phyloP scores from a whole-genome alignment of 2,797 vertebrate species.

The Aphelocoma californica region DNA sequence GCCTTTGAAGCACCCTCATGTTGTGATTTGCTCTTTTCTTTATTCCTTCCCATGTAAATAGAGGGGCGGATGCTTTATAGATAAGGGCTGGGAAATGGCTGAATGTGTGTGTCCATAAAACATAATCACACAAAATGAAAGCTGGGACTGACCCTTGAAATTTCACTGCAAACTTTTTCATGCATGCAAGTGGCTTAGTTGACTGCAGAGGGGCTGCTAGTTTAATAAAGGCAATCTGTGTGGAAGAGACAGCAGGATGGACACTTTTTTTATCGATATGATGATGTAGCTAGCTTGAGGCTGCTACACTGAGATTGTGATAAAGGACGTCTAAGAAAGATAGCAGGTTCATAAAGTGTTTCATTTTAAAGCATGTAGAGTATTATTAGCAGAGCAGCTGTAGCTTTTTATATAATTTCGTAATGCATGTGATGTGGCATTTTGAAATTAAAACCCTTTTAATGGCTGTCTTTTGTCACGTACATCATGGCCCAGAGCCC shows the following conservation, averaged over 20 bases:
- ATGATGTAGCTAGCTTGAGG: not conserved
- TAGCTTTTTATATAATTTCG: not conserved
- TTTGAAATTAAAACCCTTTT: slow-evolving; percentile 44
- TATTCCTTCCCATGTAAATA: not conserved
- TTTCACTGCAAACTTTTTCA: not conserved
- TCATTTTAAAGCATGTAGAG: slow-evolving; percentile 6
- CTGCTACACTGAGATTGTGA: not conserved
- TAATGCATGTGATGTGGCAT: not conserved
- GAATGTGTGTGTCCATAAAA: not conserved
- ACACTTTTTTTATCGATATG: not conserved
- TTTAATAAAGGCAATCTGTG: not conserved
- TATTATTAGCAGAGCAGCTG: slow-evolving; percentile 44
- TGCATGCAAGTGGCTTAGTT: not conserved
- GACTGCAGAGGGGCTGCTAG: not conserved
- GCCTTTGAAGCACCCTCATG: not conserved
- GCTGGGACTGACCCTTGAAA: not conserved
- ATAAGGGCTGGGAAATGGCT: not conserved
- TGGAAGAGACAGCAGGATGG: slow-evolving; percentile 1
- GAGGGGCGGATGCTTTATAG: not conserved
- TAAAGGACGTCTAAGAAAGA: not conserved
- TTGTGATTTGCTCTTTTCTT: slow-evolving; percentile 14
- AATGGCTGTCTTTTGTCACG: not conserved
- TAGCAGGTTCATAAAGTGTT: not conserved
- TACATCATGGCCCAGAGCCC: not conserved
- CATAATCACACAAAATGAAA: slow-evolving; percentile 12